Base-by-base conservation (phyloP, 2,888 invertebrate species). In the Drosophila birchii region DNA sequence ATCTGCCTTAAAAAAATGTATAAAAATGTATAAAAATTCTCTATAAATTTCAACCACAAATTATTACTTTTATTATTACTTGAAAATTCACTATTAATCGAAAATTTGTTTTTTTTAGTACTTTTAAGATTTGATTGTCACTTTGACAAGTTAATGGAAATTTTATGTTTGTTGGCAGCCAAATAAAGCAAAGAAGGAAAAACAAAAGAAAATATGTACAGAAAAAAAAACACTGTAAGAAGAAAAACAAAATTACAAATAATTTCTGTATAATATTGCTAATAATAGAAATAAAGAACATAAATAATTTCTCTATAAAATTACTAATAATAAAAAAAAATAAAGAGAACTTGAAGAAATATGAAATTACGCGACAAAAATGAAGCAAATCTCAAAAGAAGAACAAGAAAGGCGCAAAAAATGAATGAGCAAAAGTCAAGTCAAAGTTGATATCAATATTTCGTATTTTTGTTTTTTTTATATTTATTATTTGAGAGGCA, bases 121-220 rank as follows among this genome's bases (percentile, higher is more conserved):
- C n/a, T n/a, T n/a, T n/a, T n/a, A n/a, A n/a, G n/a, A n/a, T n/a
- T n/a, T n/a, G n/a, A 23, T 60, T 75, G 85, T 69, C 75, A 84
- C 77, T 84, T 86, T 75, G 23, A 23, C 1, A 2, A 23, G 74
- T 87, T 87, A 84, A 84, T 84, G 82, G 82, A 77, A 79, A 73
- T 85, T 80, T 64, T 72, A 80, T 87, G 84, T 81, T 84, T 60
- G 26, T 32, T 29, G 55, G 23, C 57, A 58, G 39, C 38, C 51
- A 71, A 62, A 51, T 20, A 51, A 51, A 51, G 18, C 49, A 1
- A 34, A 59, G 29, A 51, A 69, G 26, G 26, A n/a, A 8, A 9
- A 26, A 23, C 23, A 1, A 4, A 1, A 4, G 23, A 54, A 49
- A 39, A 58, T 34, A 41, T 36, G 41, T 20, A 29, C 23, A 51